Conservation (phyloP, 1,140 invertebrate species). For the Pteromalus puparum region DNA sequence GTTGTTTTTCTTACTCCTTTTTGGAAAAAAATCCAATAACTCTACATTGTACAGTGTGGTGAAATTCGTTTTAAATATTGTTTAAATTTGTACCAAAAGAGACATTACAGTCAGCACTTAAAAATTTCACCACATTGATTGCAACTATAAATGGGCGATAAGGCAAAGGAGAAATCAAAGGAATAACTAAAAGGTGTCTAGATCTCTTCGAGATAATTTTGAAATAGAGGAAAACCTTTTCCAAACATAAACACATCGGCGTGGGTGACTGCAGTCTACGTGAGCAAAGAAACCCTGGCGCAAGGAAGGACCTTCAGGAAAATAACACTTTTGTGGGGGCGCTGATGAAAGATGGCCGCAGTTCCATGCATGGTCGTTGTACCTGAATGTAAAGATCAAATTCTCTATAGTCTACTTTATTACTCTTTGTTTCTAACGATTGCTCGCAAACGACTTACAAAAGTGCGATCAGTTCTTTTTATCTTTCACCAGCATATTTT, state of each 20-base stretch:
- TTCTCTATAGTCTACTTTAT: constrained; percentile 1
- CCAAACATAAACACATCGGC: background rate
- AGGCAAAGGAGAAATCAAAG: background rate
- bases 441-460: constrained; percentile 11
- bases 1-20: background rate
- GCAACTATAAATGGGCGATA: background rate
- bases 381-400: constrained; percentile 41
- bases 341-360: constrained; percentile 2
- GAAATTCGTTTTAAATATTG: background rate
- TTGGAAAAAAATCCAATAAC: background rate
- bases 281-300: background rate
- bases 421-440: constrained; percentile 22
- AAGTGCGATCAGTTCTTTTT: background rate
- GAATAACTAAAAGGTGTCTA: constrained; percentile 11
- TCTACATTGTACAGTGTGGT: background rate
- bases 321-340: constrained; percentile 16
- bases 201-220: background rate
- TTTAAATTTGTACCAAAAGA: background rate
- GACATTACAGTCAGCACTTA: too few species aligned
- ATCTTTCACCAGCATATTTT: constrained; percentile 18
- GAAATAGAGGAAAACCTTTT: background rate
- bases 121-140: background rate
- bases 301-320: constrained; percentile 26
- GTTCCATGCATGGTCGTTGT: constrained; percentile 29
- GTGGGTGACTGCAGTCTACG: constrained; percentile 20